Base-by-base conservation (phyloP, 2,888 invertebrate species). In the Crossocerus cetratus region DNA sequence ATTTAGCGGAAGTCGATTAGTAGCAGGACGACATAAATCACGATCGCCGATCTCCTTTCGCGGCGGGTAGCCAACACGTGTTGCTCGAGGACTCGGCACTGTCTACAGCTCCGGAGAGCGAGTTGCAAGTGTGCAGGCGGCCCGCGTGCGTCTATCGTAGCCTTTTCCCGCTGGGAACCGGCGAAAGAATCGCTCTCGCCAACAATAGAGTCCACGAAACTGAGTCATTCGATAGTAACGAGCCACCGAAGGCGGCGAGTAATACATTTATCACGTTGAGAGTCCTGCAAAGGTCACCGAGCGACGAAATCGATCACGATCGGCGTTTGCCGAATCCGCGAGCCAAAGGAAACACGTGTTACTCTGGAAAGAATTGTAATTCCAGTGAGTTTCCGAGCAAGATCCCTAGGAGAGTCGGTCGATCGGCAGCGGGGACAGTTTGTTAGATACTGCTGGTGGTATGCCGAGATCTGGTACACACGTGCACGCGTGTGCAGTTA, bases 1-100 rank as follows among this genome's bases (percentile, higher is more conserved):
- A 74, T 69, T 70, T 63, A 70, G 69, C 70, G 76, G 76, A 75
- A 70, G 76, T 75, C 76, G 71, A 76, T 76, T 76, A 75, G 76
- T 58, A 70, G 43, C 76, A 32, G 32, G 64, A 54, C 70, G 61
- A 75, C 70, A 76, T 76, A 70, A 76, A 76, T 76, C 76, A 76
- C 76, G 76, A 66, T 74, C 74, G 70, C 54, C 59, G 56, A 54
- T 58, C 63, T 68, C 71, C 57, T 70, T 70, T 65, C 64, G 59
- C 64, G 53, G 67, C 21, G 62, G 43, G 70, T 60, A 67, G 32
- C 32, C 63, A 71, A 75, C 76, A 71, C 76, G 75, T 67, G 76
- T 75, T 57, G 63, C 75, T 61, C 75, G 70, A 75, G 71, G 70
- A 76, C 75, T 64, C 75, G 75, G 64, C 64, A 68, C 66, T 75